Evolutionary conservation across 2,113 vertebrate species (phyloP), one percentile per base, ranked within the genome.

Genomic region (Amblyornis subalaris): DNA sequence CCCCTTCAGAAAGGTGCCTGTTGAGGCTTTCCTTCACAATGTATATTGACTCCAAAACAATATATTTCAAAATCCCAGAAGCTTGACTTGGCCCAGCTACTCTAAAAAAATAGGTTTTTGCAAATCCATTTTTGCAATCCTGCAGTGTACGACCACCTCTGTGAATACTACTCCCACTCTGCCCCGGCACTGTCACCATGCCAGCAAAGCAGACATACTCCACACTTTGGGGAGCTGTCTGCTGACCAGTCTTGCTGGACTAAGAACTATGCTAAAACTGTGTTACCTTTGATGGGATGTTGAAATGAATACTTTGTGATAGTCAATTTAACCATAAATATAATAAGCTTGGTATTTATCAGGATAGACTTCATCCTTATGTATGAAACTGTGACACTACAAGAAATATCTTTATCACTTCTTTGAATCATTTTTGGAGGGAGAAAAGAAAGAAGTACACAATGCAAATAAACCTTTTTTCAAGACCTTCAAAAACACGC

Each of bases 401-500:
- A 35, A 66, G 70, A 93, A 74, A 53, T 8, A 75, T 4, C 31
- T 36, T 88, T 12, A 22, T 57, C 10, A 13, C 26, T 83, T 76
- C 60, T 48, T 2, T 2, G 42, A 69, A 90, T 47, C 0, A 4
- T 70, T 93, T 85, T 70, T 55, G 54, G 54, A 72, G 47, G 4
- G 4, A 25, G 12, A 73, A 22, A 80, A 83, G 70, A 84, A 90
- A 70, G 31, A 79, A 92, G 19, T 44, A 92, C 22, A 88, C 60
- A 83, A 71, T 7, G 10, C 26, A 74, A 92, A 80, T 35, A 88
- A 90, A 60, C 9, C 19, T 69, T 67, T 78, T 77, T 55, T 51
- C 76, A 90, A 88, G 42, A 83, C 55, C 65, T 80, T 90, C 26
- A 89, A 87, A 71, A 94, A 47, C 24, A 86, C 10, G 12, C 25